Evolutionary conservation across 2,797 vertebrate genomes (phyloP).

Genomic region (Enteromius treurensis): DNA sequence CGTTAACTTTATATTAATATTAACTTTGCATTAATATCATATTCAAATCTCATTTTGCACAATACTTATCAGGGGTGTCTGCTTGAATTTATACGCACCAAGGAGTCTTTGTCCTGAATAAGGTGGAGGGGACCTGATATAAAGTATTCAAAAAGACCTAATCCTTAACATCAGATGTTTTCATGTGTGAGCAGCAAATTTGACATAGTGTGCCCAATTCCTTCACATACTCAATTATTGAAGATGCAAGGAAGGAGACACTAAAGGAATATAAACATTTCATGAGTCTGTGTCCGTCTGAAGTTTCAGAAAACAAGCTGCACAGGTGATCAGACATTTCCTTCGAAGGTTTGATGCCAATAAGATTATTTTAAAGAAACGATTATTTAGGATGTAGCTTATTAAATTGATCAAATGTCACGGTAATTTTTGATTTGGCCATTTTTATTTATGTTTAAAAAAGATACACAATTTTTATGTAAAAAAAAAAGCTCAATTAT

Average conservation of each 20-base stretch:
- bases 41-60: background rate
- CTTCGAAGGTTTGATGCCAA: background rate
- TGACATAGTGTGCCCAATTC: background rate
- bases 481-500: background rate
- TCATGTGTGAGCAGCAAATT: background rate
- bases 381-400: background rate
- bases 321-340: conserved; percentile 14
- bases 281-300: conserved; percentile 56
- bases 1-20: too few species aligned
- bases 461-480: too few species aligned
- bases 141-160: background rate
- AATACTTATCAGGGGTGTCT: background rate
- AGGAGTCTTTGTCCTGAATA: background rate
- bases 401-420: background rate
- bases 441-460: too few species aligned
- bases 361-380: background rate
- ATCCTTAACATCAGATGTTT: background rate
- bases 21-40: background rate
- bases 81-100: background rate
- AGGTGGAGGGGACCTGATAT: background rate
- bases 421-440: background rate
- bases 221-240: conserved; percentile 48
- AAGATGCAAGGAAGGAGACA: conserved; percentile 32
- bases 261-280: conserved; percentile 70
- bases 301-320: conserved; percentile 64